These are phyloP conservation scores for Pseudorhiza aurosa DNA, from an alignment of 30 jellyfish, hydroid and myxozoan species.

Conservation along the genomic window DNA sequence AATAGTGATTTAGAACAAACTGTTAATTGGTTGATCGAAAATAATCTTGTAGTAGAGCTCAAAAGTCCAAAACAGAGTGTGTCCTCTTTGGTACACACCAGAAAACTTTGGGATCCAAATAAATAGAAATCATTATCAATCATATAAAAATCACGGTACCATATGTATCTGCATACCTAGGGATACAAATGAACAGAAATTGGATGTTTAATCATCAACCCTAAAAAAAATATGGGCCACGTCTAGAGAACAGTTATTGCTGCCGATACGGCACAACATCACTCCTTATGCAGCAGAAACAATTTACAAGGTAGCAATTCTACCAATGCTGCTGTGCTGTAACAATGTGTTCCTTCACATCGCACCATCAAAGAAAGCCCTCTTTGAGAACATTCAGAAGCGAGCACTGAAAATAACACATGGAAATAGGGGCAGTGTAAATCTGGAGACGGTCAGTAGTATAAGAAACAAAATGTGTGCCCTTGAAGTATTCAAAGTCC, in stretches of 20 bases:
- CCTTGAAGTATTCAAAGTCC: neutral
- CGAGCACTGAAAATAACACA: conserved; percentile 34
- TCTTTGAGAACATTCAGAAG: conserved; percentile 34
- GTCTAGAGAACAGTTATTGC: conserved; percentile 49
- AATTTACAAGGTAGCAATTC: conserved; percentile 19
- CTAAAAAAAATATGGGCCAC: conserved; percentile 35
- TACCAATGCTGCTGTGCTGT: conserved; percentile 60
- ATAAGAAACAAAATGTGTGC: conserved; percentile 13
- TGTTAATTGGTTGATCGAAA: conserved; percentile 49
- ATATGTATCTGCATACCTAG: conserved; percentile 35
- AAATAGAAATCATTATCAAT: conserved; percentile 20
- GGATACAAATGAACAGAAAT: conserved; percentile 62
- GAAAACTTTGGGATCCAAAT: conserved; percentile 37
- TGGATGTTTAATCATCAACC: conserved; percentile 53
- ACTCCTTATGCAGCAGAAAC: conserved; percentile 50
- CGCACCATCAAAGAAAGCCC: conserved; percentile 51
- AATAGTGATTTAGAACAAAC: conserved; percentile 32
- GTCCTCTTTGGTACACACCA: conserved; percentile 50
- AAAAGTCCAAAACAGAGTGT: conserved; percentile 42
- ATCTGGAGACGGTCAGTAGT: conserved; percentile 13
- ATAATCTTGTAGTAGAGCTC: conserved; percentile 12
- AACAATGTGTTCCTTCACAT: conserved; percentile 33
- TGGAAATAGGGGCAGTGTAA: conserved; percentile 22
- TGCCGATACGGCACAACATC: conserved; percentile 40
- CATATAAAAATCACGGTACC: conserved; percentile 42